phyloP scores from a whole-genome alignment of 1,140 invertebrate genomes.

The Drosophila sproati region DNA sequence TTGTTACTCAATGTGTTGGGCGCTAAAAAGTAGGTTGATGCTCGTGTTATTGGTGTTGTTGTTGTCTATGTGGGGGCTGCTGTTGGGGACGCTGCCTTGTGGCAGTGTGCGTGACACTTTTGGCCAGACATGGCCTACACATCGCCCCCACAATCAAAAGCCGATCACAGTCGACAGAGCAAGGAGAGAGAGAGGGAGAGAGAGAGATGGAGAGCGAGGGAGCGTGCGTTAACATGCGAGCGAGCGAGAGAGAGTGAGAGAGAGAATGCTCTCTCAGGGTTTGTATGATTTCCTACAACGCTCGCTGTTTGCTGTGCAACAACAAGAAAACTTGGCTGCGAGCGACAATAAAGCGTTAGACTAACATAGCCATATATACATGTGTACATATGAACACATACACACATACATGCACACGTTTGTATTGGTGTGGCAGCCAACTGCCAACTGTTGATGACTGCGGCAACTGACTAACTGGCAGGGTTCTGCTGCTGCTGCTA shows the following conservation, averaged over 20 bases:
- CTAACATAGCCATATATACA: constrained; percentile 35
- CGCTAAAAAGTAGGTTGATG: constrained; percentile 66
- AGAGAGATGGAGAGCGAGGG: constrained; percentile 5
- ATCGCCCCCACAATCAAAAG: constrained; percentile 73
- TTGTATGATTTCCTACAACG: constrained; percentile 64
- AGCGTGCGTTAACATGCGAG: constrained; percentile 2
- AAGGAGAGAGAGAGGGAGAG: constrained; percentile 23
- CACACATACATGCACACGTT: constrained; percentile 1
- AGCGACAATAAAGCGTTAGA: constrained; percentile 53
- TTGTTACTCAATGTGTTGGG: constrained; percentile 71
- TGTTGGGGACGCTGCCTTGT: constrained; percentile 12
- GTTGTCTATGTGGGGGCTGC: constrained; percentile 42
- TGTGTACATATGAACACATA: neutral
- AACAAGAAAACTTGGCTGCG: constrained; percentile 48
- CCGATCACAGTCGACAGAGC: constrained; percentile 32
- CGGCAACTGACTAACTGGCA: constrained; percentile 76
- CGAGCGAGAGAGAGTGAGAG: constrained; percentile 19
- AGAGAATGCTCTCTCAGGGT: constrained; percentile 38
- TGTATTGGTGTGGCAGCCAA: constrained; percentile 54
- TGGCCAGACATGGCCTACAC: constrained; percentile 73
- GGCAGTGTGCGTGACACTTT: constrained; percentile 70
- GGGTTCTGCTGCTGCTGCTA: constrained; percentile 62
- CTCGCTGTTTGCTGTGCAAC: constrained; percentile 55
- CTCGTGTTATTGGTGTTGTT: constrained; percentile 31
- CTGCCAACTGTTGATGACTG: constrained; percentile 74